phyloP scores from a whole-genome alignment of 1,140 invertebrate genomes.

The Drosophila willistoni region DNA sequence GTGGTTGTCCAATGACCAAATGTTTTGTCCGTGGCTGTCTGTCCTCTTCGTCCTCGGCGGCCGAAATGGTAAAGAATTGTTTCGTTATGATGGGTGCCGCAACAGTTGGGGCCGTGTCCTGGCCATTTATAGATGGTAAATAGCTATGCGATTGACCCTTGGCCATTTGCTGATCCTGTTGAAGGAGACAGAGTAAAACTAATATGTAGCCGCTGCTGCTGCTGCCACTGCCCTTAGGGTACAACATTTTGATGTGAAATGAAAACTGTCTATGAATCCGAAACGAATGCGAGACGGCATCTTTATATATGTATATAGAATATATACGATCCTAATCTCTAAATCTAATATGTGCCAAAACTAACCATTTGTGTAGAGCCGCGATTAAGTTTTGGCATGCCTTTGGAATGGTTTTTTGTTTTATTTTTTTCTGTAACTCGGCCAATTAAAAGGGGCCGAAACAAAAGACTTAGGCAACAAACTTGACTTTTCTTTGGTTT shows the following conservation, averaged over 20 bases:
- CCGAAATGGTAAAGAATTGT: conserved; percentile 71
- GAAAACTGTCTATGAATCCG: background rate
- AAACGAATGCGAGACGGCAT: background rate
- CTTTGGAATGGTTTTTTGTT: background rate
- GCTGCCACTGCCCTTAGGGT: background rate
- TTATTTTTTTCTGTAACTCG: conserved; percentile 4
- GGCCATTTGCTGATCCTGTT: background rate
- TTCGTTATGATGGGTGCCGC: conserved; percentile 66
- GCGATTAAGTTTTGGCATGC: background rate
- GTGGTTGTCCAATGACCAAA: conserved; percentile 83
- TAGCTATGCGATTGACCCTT: conserved; percentile 50
- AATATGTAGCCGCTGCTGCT: background rate
- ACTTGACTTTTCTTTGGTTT: conserved; percentile 30
- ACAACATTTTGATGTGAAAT: conserved; percentile 2
- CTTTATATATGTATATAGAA: conserved; percentile 31
- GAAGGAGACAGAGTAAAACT: background rate
- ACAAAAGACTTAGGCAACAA: conserved; percentile 76
- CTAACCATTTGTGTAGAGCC: background rate
- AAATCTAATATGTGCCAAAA: conserved; percentile 24
- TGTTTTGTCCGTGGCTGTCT: conserved; percentile 56
- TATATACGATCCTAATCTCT: background rate
- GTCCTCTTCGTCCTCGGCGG: conserved; percentile 70
- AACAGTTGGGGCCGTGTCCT: conserved; percentile 4
- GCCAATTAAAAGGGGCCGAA: conserved; percentile 38
- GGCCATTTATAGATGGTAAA: conserved; percentile 43